Evolutionary conservation across 2,797 vertebrate species (phyloP), one percentile per base, ranked within the genome.

Genomic region (Bradypodion ventrale): DNA sequence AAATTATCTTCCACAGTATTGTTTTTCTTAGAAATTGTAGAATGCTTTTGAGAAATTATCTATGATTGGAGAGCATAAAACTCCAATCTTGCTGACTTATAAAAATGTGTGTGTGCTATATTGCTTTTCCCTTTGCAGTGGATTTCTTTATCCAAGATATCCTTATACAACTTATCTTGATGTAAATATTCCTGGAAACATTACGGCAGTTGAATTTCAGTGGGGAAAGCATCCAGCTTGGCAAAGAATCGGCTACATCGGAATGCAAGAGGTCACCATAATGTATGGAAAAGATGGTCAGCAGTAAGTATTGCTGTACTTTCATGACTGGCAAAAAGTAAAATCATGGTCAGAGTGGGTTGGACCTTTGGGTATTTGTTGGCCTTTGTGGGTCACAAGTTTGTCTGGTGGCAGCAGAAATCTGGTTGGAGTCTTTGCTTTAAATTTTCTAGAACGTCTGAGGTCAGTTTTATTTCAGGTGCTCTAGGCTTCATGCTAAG

Each of bases 191-290:
- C n/a, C 40, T 63, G 80, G 80, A 73, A 29, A 44, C 2, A n/a
- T 60, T 73, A n/a, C 6, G 62, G 52, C 52, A 62, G 80, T 73
- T 73, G 69, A 82, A 46, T 82, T 62, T 73, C 56, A 73, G 29
- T 82, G 80, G 56, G 21, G 9, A 72, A 73, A 35, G 19, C 27
- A 62, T 44, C 40, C 80, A 73, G 40, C 7, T 6, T 82, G 37
- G 80, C n/a, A 27, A 73, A 62, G 37, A 32, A 73, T 2, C 46
- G 13, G 37, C n/a, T 44, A 15, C 5, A 46, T 60, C 46, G 56
- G 56, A 62, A 56, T 69, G 23, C 56, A 73, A 62, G 16, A 73
- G 46, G 21, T 73, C 69, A 73, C 69, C 27, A 25, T 62, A 62
- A 1, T 73, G 44, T 25, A 73, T 73, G 69, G 80, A 15, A 37